phyloP scores from a whole-genome alignment of 2,797 vertebrate genomes.

The Brachyalestes nurse region DNA sequence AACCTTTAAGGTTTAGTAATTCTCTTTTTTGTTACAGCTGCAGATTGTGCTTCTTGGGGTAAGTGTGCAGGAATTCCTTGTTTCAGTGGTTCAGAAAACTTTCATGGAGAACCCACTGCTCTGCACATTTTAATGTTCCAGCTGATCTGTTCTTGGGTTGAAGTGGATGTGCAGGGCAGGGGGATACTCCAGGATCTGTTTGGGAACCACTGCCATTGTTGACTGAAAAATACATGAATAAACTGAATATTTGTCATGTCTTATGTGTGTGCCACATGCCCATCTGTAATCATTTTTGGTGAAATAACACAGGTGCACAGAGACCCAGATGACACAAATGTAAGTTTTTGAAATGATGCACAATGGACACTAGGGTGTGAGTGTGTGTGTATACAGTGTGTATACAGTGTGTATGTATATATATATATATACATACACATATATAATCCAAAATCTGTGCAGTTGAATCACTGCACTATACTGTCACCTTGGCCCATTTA shows the following conservation, averaged over 20 bases:
- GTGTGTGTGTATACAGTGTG: no score
- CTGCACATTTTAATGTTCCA: no score
- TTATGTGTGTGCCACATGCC: not conserved
- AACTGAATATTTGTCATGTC: not conserved
- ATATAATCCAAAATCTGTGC: no score
- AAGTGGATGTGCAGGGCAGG: no score
- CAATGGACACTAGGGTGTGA: no score
- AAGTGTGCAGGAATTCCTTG: conserved; percentile 49
- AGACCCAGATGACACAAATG: conserved; percentile 73
- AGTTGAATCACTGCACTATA: not conserved
- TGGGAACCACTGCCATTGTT: not conserved
- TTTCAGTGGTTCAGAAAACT: no score
- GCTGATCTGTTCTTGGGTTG: no score
- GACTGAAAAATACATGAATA: not conserved
- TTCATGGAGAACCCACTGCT: no score
- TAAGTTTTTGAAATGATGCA: conserved; percentile 63
- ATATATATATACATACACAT: no score
- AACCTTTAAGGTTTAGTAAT: not conserved
- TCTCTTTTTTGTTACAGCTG: conserved; percentile 69
- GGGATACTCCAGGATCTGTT: no score
- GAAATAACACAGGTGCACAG: conserved; percentile 74
- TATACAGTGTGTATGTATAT: no score
- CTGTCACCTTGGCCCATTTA: conserved; percentile 39
- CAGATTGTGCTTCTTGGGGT: conserved; percentile 81
- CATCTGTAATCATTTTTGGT: conserved; percentile 1